Evolutionary conservation across 2,797 vertebrate species (phyloP).

Genomic region (Sphaeramia orbicularis): DNA sequence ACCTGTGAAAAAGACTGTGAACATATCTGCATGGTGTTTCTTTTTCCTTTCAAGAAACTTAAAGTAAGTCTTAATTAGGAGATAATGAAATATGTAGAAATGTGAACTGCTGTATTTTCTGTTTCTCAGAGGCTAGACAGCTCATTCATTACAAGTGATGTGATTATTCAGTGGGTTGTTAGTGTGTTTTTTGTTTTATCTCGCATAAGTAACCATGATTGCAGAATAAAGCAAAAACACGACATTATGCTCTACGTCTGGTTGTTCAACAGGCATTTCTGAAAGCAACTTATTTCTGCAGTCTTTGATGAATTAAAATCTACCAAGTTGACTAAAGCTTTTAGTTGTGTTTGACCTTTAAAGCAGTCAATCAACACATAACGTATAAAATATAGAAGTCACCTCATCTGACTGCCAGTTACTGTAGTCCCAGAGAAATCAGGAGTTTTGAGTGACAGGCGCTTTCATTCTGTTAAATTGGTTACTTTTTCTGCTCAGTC

Average conservation of each 20-base stretch:
- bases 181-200: conserved; percentile 70
- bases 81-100: conserved; percentile 47
- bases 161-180: conserved; percentile 76
- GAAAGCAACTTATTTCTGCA: conserved; percentile 3
- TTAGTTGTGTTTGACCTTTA: conserved; percentile 39
- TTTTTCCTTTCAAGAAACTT: conserved; percentile 45
- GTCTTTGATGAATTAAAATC: conserved; percentile 20
- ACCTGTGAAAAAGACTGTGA: conserved; percentile 75
- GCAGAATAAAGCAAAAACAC: conserved; percentile 77
- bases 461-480: conserved; percentile 26
- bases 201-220: conserved; percentile 68
- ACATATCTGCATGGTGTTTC: conserved; percentile 77
- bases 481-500: conserved; percentile 28
- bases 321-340: conserved; percentile 16
- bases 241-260: conserved; percentile 39
- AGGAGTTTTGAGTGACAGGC: conserved; percentile 22
- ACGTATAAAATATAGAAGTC: conserved; percentile 15
- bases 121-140: conserved; percentile 52
- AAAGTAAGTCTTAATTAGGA: conserved; percentile 53
- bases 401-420: conserved; percentile 4
- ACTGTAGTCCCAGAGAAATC: conserved; percentile 6
- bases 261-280: conserved; percentile 31
- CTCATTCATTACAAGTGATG: conserved; percentile 71
- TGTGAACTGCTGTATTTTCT: conserved; percentile 59
- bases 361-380: conserved; percentile 32